These are phyloP conservation scores for Chrosomus eos DNA, from an alignment of 2,797 vertebrate species.

Conservation along the genomic window DNA sequence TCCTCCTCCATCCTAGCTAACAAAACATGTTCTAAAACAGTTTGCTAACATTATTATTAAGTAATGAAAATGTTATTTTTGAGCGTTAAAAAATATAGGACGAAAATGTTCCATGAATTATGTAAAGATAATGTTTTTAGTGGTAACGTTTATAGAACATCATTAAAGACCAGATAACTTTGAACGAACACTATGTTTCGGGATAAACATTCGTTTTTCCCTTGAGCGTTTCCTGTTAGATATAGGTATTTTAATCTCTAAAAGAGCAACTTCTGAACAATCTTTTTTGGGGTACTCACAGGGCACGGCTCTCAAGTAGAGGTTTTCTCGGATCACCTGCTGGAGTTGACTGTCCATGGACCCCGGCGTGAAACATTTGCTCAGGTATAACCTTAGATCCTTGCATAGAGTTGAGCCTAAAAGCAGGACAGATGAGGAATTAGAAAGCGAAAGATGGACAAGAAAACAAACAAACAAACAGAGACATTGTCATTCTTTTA, in stretches of 20 bases:
- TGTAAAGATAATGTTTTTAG: neutral
- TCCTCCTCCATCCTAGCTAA: neutral
- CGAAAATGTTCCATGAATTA: neutral
- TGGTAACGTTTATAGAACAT: neutral
- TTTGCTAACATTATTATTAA: too few species aligned
- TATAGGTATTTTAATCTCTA: neutral
- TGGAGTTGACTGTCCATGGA: constrained; percentile 82
- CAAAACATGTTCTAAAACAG: neutral
- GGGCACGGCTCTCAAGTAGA: constrained; percentile 81
- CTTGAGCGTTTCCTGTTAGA: neutral
- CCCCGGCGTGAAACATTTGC: constrained; percentile 81
- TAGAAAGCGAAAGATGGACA: neutral
- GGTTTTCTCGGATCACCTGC: constrained; percentile 83
- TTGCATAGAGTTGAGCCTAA: constrained; percentile 80
- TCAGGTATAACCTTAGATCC: constrained; percentile 81
- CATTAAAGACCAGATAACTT: neutral
- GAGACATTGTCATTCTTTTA: neutral
- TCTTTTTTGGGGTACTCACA: constrained; percentile 67
- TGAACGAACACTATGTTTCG: neutral
- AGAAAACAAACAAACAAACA: constrained; percentile 5
- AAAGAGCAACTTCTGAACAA: neutral
- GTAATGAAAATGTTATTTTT: too few species aligned
- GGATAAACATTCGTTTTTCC: neutral
- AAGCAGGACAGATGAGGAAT: neutral
- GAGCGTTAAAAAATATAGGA: neutral